Conservation (phyloP, 1,140 invertebrate genomes). For the Meloidogyne exigua region DNA sequence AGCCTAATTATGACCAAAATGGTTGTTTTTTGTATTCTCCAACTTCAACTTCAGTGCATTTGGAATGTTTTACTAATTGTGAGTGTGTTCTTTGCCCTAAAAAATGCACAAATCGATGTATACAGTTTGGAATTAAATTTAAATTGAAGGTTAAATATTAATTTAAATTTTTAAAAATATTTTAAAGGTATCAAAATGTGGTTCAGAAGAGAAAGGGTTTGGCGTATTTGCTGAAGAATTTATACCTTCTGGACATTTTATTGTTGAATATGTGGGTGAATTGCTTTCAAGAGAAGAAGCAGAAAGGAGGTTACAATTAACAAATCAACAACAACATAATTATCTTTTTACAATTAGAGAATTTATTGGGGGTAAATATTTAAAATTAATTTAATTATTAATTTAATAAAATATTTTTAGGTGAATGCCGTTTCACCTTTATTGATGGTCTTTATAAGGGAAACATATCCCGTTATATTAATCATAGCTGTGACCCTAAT, state of each 20-base stretch:
- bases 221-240: slow-evolving; percentile 27
- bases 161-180: slow-evolving; percentile 8
- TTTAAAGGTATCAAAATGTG: neutral
- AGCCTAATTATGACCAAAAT: slow-evolving; percentile 13
- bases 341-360: slow-evolving; percentile 38
- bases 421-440: slow-evolving; percentile 23
- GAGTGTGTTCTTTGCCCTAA: neutral
- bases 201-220: slow-evolving; percentile 33
- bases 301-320: slow-evolving; percentile 35
- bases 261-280: slow-evolving; percentile 47
- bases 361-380: slow-evolving; percentile 30
- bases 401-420: neutral
- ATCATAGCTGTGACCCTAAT: slow-evolving; percentile 99
- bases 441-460: slow-evolving; percentile 24
- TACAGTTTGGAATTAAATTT: slow-evolving; percentile 31
- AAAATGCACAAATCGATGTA: slow-evolving; percentile 19
- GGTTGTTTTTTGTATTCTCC: slow-evolving; percentile 14
- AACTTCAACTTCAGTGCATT: neutral
- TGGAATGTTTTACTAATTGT: slow-evolving; percentile 33
- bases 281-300: slow-evolving; percentile 36
- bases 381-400: neutral
- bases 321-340: slow-evolving; percentile 22
- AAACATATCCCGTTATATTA: slow-evolving; percentile 88
- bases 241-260: slow-evolving; percentile 32
- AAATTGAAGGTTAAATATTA: slow-evolving; percentile 18